Percentiles rank a stretch among this genome's conserved stretches.
phyloP scores from a whole-genome alignment of 2,888 invertebrate genomes.

The Amphipoea lucens region DNA sequence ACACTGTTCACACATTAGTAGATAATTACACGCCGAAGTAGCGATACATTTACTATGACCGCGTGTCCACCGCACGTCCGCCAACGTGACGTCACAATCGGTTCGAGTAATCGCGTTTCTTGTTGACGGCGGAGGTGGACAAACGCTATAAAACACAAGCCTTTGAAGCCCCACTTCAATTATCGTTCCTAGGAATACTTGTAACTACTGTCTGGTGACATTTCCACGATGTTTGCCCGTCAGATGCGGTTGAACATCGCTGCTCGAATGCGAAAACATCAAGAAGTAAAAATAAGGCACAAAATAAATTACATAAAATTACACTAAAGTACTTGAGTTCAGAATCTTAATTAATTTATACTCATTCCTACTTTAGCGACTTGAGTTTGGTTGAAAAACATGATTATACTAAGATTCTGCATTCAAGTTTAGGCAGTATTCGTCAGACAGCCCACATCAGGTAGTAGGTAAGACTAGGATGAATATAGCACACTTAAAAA shows the following conservation, averaged over 20 bases:
- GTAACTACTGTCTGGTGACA: not conserved
- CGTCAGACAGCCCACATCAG: slow-evolving; percentile 2
- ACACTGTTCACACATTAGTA: not conserved
- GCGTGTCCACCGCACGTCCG: not conserved
- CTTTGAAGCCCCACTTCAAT: not conserved
- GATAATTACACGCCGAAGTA: not conserved
- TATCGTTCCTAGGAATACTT: not conserved
- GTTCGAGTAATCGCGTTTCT: not conserved
- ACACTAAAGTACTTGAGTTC: slow-evolving; percentile 5
- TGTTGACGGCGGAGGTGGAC: not conserved
- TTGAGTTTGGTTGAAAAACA: not conserved
- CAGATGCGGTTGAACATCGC: not conserved
- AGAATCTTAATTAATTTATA: slow-evolving; percentile 4
- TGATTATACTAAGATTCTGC: slow-evolving; percentile 12
- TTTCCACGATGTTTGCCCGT: not conserved
- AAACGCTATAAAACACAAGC: not conserved
- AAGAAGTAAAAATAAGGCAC: slow-evolving; percentile 28
- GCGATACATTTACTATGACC: no score
- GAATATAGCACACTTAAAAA: slow-evolving; percentile 22
- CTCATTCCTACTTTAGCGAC: not conserved
- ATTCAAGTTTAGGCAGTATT: slow-evolving; percentile 31
- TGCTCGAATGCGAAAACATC: not conserved
- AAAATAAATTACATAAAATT: slow-evolving; percentile 8
- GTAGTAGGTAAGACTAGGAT: slow-evolving; percentile 26
- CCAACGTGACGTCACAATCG: no score